Evolutionary conservation across 1,140 invertebrate genomes (phyloP), one percentile per base, ranked within the genome.

Genomic region (Choristoneura fumiferana): DNA sequence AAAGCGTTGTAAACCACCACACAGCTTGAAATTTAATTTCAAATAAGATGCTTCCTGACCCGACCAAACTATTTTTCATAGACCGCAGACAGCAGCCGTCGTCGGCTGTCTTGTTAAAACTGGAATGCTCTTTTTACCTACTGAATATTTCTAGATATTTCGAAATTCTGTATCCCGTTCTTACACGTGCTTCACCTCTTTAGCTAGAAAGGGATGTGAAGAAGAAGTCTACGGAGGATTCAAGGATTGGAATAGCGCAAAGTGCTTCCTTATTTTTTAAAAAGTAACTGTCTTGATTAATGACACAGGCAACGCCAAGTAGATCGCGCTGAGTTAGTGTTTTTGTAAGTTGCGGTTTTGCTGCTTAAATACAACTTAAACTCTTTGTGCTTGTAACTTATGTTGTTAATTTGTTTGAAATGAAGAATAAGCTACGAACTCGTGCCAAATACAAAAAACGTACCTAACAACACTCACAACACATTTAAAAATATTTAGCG

Each of bases 101-200:
- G 43, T 49, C 18, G 43, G 43, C 43, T 49, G 43, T 49, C 43
- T 49, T 29, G 43, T 49, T 49, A 49, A 49, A n/a, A 33, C 18
- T 49, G 10, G 29, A 49, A 49, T 49, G 43, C 43, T 12, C 22
- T 49, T 49, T 49, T 49, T 49, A 17, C 37, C 37, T 8, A 4
- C 35, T 37, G 35, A 10, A 13, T 17, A 37, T 37, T 1, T 18
- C n/a, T n/a, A 49, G 35, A 9, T 22, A 12, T 13, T n/a, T 22
- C 18, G 18, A 29, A 49, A 43, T 14, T 10, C 43, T 29, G 2
- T 29, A 6, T 22, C 43, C 22, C 18, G 43, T 14, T 49, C 18
- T 13, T 13, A 33, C 43, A 49, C 22, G n/a, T 5, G 5, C 4
- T 1, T 8, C 22, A 12, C 10, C 10, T 15, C 18, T 22, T 4